Base-by-base conservation (phyloP, 2,113 vertebrate genomes). In the Lepisosteus oculatus region DNA sequence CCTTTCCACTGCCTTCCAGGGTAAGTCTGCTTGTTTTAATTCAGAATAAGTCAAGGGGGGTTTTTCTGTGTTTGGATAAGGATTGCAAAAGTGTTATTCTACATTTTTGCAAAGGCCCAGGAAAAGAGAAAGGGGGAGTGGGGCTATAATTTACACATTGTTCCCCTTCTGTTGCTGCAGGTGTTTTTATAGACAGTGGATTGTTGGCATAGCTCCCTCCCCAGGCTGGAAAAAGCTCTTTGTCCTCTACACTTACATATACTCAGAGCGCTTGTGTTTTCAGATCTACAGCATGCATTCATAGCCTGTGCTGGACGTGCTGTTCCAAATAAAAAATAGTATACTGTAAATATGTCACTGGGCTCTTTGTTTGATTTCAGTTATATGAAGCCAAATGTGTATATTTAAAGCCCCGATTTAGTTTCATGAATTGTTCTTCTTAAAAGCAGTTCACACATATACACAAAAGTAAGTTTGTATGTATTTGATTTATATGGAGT, bases 1-100 rank as follows among this genome's bases (percentile, higher is more conserved):
- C 17, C 17, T 29, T 29, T 29, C 17, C 17, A 29, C 17, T 29
- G 17, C 17, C 17, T 29, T 29, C 47, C 47, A 51, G 47, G 4
- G 47, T 85, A 82, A 82, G 80, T 85, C 43, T 29, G 17, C 17
- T 79, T 84, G 85, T 86, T 90, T 84, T 78, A 84, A 81, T 82
- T 87, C 85, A 85, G 84, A 85, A 77, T 77, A 79, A 61, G 85
- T 83, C 81, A 84, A 79, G 80, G 85, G 86, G 86, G 84, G 86
- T 86, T 83, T 85, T 81, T 83, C 87, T 83, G 83, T 87, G 88
- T 89, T 90, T 89, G 84, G 84, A 87, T 89, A 89, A 89, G 86
- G 83, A 89, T 86, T 82, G 83, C 85, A 86, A 85, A 86, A 84
- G 83, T 88, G 86, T 88, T 88, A 84, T 89, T 88, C 85, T 85